These are phyloP conservation scores for Ailurus styani DNA, from an alignment of 2,113 vertebrate genomes.

Conservation along the genomic window DNA sequence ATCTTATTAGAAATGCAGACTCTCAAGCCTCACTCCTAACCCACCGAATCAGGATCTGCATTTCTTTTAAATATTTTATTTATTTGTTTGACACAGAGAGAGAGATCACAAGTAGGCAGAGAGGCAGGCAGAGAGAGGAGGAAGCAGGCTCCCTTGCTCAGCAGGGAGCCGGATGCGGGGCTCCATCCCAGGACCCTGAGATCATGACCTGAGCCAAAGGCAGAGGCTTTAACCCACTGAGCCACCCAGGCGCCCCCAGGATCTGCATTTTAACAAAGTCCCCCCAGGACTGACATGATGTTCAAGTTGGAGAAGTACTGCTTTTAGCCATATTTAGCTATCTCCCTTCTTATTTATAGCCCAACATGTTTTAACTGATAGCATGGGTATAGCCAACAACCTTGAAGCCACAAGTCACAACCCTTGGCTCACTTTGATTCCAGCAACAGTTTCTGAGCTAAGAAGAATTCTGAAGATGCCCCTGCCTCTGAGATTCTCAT, in stretches of 20 bases:
- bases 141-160: no score
- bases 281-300: not conserved
- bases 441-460: not conserved
- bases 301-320: not conserved
- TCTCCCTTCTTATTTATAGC: not conserved
- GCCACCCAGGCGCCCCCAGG: no score
- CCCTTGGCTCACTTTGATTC: not conserved
- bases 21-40: not conserved
- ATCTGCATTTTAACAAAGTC: constrained; percentile 8
- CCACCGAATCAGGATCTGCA: not conserved
- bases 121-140: no score
- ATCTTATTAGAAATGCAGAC: not conserved
- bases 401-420: not conserved
- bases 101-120: no score
- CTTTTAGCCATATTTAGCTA: not conserved
- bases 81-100: no score
- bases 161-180: no score
- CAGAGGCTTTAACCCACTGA: no score
- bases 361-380: not conserved
- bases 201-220: no score
- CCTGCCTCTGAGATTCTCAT: not conserved
- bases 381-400: not conserved
- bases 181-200: no score
- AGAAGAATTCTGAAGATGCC: not conserved
- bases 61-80: no score